Percentiles rank a stretch among this genome's conserved stretches.
phyloP scores from a whole-genome alignment of 2,797 vertebrate species.

The Darevskia mixta region DNA sequence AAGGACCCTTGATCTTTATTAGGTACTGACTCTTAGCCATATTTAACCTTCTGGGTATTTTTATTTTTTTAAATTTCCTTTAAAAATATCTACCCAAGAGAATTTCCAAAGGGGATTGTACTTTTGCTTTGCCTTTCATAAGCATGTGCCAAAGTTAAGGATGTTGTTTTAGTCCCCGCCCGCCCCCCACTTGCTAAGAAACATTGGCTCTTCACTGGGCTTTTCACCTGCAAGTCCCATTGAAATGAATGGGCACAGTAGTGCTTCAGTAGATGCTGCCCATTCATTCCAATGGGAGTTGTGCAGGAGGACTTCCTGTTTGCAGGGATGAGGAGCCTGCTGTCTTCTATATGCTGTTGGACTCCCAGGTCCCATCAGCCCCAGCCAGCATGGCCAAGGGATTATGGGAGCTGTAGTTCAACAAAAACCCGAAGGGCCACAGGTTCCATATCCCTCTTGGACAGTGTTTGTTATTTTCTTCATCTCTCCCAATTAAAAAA shows the following conservation, averaged over 20 bases:
- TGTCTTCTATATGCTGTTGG: background rate
- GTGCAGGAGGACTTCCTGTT: background rate
- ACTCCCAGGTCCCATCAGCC: background rate
- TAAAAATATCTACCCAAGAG: slow-evolving; percentile 41
- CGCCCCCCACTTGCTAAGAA: slow-evolving; percentile 64
- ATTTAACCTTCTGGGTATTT: slow-evolving; percentile 36
- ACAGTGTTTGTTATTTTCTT: background rate
- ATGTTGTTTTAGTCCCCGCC: too few species aligned
- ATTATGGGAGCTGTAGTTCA: background rate
- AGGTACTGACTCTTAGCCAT: background rate
- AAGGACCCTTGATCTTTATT: background rate
- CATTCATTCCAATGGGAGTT: background rate
- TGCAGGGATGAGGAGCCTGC: background rate
- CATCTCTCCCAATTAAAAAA: slow-evolving; percentile 45
- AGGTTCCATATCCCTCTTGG: background rate
- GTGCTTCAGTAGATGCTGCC: background rate
- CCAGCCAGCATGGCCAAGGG: background rate
- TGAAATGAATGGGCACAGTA: background rate
- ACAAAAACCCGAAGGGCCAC: background rate
- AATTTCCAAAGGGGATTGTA: slow-evolving; percentile 59
- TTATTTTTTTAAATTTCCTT: slow-evolving; percentile 42
- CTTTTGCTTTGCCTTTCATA: slow-evolving; percentile 67
- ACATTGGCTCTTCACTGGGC: background rate
- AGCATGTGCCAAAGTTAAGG: slow-evolving; percentile 79
- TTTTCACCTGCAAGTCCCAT: background rate